Base-by-base conservation (phyloP, 2,888 invertebrate genomes). In the Dione juno region DNA sequence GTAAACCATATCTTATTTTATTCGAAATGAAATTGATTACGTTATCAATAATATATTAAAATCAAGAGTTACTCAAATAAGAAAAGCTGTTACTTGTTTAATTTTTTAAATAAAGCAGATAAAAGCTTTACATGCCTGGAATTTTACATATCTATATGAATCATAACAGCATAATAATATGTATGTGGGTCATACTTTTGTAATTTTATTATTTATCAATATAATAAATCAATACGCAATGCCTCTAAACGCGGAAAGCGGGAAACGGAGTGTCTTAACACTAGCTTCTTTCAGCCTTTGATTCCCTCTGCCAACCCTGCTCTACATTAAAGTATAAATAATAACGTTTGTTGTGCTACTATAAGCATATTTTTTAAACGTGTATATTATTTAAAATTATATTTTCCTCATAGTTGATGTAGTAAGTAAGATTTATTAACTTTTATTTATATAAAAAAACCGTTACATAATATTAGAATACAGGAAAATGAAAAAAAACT, bases 401-500 rank as follows among this genome's bases (percentile, higher is more conserved):
- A n/a, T n/a, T n/a, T n/a, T n/a, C n/a, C n/a, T n/a, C n/a, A n/a
- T n/a, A n/a, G n/a, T n/a, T n/a, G n/a, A 45, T 45, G n/a, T 45
- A 28, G 28, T 28, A 28, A 45, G n/a, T 5, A n/a, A 45, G n/a
- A 45, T n/a, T 45, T 45, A 45, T 45, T 45, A 45, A 45, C 11
- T 7, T 45, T 45, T 45, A n/a, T n/a, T 45, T 45, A 45, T 45
- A 45, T 45, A 7, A n/a, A 7, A n/a, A n/a, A 28, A 28, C 28
- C 28, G 28, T 28, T 28, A 28, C 5, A 28, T 28, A 28, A 3
- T 28, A 28, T 28, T 3, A 28, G 28, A 74, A 73, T 72, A 71
- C 70, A 73, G 58, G 52, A 73, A 72, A 66, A 76, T 68, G 63
- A 70, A 72, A 70, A 72, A 70, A 70, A 65, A 65, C 40, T 48